Base-by-base conservation (phyloP, 1,140 invertebrate species). In the Nephila pilipes region DNA sequence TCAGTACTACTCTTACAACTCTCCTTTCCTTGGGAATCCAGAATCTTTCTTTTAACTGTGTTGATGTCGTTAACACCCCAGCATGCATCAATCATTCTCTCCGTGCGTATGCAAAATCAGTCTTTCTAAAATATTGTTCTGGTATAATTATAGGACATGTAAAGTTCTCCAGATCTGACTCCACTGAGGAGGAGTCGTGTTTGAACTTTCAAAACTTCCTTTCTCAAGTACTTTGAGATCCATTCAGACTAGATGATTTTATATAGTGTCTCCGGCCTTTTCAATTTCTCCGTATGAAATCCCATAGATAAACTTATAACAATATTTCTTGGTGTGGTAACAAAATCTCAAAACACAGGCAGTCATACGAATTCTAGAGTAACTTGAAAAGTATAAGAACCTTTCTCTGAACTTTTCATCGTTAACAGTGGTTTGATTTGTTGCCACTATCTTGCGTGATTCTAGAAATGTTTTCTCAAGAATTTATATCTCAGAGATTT, bases 81-180 rank as follows among this genome's bases (percentile, higher is more conserved):
- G 80, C 80, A 54, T 81, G 80, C 80, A 81, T 81, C 80, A 54
- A 81, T 46, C 1, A 46, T n/a, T n/a, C n/a, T n/a, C n/a, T 46
- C 36, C 46, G 32, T 81, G 36, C 12, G 32, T 46, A 54, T 81
- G 46, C 38, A 20, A 18, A 81, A 81, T 38, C 29, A 38, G 29
- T 16, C 32, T 81, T 81, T 20, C 18, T 54, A 80, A 25, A 80
- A 80, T 18, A 36, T 6, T 80, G 75, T 8, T 80, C 75, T 29
- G 75, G 75, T 36, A 80, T 4, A 80, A 80, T n/a, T 36, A 80
- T 36, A 18, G 75, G 10, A 29, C 4, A 36, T 29, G 75, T 80
- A 36, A 80, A 80, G 32, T 80, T 25, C 32, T 80, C 10, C 18
- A n/a, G 32, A 80, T 18, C 4, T 46, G 4, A 8, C 10, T 80